A percentile compares a stretch with the other conserved stretches of the same genome.
Evolutionary conservation across 2,797 vertebrate species (phyloP).

Genomic region (Gallirallus australis): DNA sequence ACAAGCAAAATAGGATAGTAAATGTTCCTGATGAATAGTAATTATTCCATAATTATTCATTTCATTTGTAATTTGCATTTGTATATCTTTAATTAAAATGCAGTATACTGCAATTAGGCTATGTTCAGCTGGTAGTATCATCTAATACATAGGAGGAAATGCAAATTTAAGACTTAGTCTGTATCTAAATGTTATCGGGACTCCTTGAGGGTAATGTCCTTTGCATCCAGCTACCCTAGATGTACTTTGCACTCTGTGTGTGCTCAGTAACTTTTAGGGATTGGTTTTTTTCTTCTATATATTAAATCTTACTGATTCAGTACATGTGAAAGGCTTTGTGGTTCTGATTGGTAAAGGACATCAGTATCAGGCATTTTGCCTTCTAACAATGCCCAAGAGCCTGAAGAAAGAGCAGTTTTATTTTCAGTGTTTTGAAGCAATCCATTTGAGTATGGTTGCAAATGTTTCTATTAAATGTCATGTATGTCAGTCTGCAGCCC

Average conservation of each 20-base stretch:
- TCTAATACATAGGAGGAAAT: neutral
- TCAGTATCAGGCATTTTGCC: neutral
- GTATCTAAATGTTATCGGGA: neutral
- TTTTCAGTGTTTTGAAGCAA: neutral
- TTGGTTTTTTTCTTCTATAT: neutral
- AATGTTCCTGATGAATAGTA: neutral
- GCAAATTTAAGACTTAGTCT: neutral
- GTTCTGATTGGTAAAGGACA: neutral
- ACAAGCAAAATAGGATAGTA: neutral
- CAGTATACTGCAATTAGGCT: neutral
- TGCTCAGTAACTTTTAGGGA: neutral
- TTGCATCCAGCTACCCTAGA: neutral
- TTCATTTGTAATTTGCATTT: conserved; percentile 18
- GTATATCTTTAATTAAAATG: conserved; percentile 3
- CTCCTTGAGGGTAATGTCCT: neutral
- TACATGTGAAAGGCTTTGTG: neutral
- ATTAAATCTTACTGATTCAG: neutral
- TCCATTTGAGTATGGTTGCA: neutral
- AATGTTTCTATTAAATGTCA: neutral
- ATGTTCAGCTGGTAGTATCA: neutral
- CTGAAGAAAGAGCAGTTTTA: neutral
- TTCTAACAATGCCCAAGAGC: neutral
- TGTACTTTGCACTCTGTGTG: neutral
- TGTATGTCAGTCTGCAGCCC: neutral
- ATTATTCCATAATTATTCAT: conserved; percentile 12